Percentiles rank a stretch among this genome's conserved stretches.
Evolutionary conservation across 2,797 vertebrate genomes (phyloP).

Genomic region (Pseudomugil gertrudae): DNA sequence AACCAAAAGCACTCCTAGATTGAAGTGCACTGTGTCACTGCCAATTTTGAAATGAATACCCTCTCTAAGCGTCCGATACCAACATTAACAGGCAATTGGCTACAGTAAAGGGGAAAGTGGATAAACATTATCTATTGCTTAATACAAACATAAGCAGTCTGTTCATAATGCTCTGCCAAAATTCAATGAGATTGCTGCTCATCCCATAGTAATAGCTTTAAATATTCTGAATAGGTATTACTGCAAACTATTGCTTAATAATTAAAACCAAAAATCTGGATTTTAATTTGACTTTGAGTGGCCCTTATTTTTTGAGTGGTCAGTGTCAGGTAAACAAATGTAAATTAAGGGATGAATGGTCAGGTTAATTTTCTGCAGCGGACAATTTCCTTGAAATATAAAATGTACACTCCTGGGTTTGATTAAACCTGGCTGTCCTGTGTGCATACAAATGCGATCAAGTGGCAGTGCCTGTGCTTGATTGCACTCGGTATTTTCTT

Average conservation of each 20-base stretch:
- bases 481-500: conserved; percentile 56
- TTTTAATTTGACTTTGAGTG: conserved; percentile 33
- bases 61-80: conserved; percentile 64
- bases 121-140: conserved; percentile 69
- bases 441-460: conserved; percentile 56
- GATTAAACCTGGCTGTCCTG: conserved; percentile 48
- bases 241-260: background rate
- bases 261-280: conserved; percentile 22
- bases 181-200: conserved; percentile 39
- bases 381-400: conserved; percentile 48
- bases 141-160: conserved; percentile 73
- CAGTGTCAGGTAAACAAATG: conserved; percentile 54
- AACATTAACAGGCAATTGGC: conserved; percentile 69
- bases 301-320: conserved; percentile 32
- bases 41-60: conserved; percentile 77
- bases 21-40: conserved; percentile 68
- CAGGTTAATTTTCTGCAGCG: conserved; percentile 42
- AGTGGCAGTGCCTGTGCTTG: conserved; percentile 38
- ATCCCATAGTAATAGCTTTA: conserved; percentile 31
- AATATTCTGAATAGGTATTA: conserved; percentile 32
- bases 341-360: conserved; percentile 43
- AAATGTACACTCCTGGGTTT: conserved; percentile 51
- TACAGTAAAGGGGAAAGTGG: conserved; percentile 63
- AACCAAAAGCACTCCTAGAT: conserved; percentile 63
- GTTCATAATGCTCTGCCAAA: conserved; percentile 49